Conservation (phyloP, 2,113 vertebrate species). For the Nothobranchius kuhntae region DNA sequence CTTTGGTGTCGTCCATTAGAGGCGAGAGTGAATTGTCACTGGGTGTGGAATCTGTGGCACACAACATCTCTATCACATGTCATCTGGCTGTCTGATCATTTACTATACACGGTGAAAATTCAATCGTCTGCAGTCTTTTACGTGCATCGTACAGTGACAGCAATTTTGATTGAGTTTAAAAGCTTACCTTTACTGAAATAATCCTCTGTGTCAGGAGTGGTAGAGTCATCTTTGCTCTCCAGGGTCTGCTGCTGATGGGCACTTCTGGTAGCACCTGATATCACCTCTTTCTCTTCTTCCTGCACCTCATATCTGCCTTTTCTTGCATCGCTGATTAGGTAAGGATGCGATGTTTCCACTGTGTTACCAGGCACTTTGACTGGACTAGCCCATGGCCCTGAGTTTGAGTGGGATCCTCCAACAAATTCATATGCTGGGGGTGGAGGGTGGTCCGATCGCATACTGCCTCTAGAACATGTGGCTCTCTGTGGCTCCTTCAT, state of each 20-base stretch:
- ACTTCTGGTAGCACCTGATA: slow-evolving; percentile 95
- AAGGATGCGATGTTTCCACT: slow-evolving; percentile 82
- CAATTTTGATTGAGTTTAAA: slow-evolving; percentile 3
- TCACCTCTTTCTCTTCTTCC: slow-evolving; percentile 81
- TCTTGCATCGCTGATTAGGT: slow-evolving; percentile 82
- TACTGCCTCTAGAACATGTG: slow-evolving; percentile 73
- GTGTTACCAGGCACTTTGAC: slow-evolving; percentile 89
- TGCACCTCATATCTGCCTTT: slow-evolving; percentile 78
- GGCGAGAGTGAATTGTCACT: slow-evolving; percentile 94
- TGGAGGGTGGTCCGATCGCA: slow-evolving; percentile 71
- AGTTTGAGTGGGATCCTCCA: slow-evolving; percentile 71
- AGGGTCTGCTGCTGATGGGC: slow-evolving; percentile 84
- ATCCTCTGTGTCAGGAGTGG: slow-evolving; percentile 81
- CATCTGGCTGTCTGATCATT: slow-evolving; percentile 57
- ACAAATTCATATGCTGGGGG: slow-evolving; percentile 71
- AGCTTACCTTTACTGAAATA: slow-evolving; percentile 89
- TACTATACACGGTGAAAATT: slow-evolving; percentile 26
- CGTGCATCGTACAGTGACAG: not conserved
- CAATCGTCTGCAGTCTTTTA: not conserved
- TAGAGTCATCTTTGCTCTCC: slow-evolving; percentile 84
- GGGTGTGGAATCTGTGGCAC: slow-evolving; percentile 79
- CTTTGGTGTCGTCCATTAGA: slow-evolving; percentile 89
- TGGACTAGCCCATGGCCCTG: slow-evolving; percentile 82
- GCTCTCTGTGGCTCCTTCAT: slow-evolving; percentile 57
- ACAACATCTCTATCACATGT: slow-evolving; percentile 55